Evolutionary conservation across 2,797 vertebrate genomes (phyloP).

Genomic region (Pelobates cultripes): DNA sequence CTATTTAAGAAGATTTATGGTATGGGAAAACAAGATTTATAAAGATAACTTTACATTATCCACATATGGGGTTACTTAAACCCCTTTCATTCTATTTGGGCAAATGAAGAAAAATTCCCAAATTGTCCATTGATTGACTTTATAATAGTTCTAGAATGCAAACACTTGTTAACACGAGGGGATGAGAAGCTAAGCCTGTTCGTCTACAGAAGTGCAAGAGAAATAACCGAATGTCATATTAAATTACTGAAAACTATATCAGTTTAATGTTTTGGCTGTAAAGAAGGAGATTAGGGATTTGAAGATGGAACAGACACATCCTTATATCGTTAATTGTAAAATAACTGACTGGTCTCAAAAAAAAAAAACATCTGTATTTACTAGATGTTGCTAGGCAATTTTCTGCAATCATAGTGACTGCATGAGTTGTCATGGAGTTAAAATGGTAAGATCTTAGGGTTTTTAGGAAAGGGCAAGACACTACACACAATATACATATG

Average conservation of each 20-base stretch:
- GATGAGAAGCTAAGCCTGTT: slow-evolving; percentile 25
- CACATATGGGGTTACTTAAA: slow-evolving; percentile 32
- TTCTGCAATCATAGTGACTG: too few species aligned
- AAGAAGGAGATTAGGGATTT: slow-evolving; percentile 37
- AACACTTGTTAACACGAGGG: slow-evolving; percentile 37
- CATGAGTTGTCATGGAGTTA: too few species aligned
- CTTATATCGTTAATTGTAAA: slow-evolving; percentile 39
- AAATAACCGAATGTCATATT: neutral
- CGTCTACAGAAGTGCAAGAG: neutral
- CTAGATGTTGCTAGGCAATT: neutral
- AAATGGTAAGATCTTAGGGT: too few species aligned
- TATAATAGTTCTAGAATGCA: neutral
- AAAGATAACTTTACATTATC: slow-evolving; percentile 45
- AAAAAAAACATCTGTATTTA: slow-evolving; percentile 42
- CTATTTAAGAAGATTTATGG: slow-evolving; percentile 33
- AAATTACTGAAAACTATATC: slow-evolving; percentile 11
- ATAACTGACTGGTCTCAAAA: slow-evolving; percentile 23
- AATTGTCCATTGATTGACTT: slow-evolving; percentile 7
- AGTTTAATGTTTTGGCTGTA: slow-evolving; percentile 22
- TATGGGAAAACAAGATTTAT: slow-evolving; percentile 27
- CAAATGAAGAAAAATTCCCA: slow-evolving; percentile 24
- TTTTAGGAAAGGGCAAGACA: too few species aligned
- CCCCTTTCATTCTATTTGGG: neutral
- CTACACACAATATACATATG: too few species aligned
- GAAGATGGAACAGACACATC: slow-evolving; percentile 40